Base-by-base conservation (phyloP, 2,888 invertebrate genomes). In the Glyphotaelius pellucidus region DNA sequence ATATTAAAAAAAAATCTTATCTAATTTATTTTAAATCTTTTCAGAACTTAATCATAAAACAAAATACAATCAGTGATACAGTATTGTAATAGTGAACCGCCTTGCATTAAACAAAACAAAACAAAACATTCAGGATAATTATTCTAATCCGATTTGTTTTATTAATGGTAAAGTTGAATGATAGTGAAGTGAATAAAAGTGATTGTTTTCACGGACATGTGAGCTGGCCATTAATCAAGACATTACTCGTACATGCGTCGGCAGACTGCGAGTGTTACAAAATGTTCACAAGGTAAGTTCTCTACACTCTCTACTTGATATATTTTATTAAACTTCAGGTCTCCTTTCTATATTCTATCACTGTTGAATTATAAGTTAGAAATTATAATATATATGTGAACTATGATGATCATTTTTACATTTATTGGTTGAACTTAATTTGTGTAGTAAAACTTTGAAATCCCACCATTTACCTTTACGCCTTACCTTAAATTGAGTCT, bases 271-370 rank as follows among this genome's bases (percentile, higher is more conserved):
- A 86, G 86, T 86, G 81, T 89, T 90, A 52, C 92, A 92, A 92
- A 91, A 92, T 92, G 92, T 92, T 92, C 90, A 92, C 92, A 90
- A 92, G 92, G 92, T 92, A 87, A 92, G 91, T 86, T 86, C 67
- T 67, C 67, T 1, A 67, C 67, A 67, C 25, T 67, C 25, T 67
- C 67, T 67, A 67, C 25, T 67, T 67, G 25, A 19, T 25, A 67
- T 25, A 67, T n/a, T 67, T n/a, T 67, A n/a, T 9, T 25, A 3
- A 67, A n/a, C 67, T 9, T n/a, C 67, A 9, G 25, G 9, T n/a
- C 25, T 67, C 1, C 67, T 67, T 67, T 9, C n/a, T n/a, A n/a
- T 67, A 9, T n/a, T 67, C 19, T 25, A 67, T 7, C 25, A 25
- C 67, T 67, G 67, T 67, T 67, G 3, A 25, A 67, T 19, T 9